Base-by-base conservation (phyloP, 1,140 invertebrate species). In the Drosophila saltans region DNA sequence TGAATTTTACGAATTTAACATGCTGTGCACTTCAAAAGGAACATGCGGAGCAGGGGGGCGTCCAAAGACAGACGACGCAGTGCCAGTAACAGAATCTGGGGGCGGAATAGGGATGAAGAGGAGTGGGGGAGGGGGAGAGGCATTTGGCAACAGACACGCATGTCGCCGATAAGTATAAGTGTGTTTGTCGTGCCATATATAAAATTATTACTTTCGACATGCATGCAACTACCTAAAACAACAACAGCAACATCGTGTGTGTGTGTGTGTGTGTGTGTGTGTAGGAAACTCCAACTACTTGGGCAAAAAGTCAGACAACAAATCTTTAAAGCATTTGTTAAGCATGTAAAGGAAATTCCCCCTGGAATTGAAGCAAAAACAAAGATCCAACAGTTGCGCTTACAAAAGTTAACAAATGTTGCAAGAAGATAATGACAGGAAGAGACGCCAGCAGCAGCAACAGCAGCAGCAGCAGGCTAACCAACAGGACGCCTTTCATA, bases 1-100 rank as follows among this genome's bases (percentile, higher is more conserved):
- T 88, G 84, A 88, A 88, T 88, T 88, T 89, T 89, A 88, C 83
- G 83, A 88, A 88, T 88, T 88, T 88, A 88, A 88, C 83, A 89
- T 88, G 84, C 84, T 88, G 84, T 89, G 83, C 83, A 88, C 83
- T 88, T 88, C 83, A 88, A 88, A 88, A 88, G 83, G 84, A 89
- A 88, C 77, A 89, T 74, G 89, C 76, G 78, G 45, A 52, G 45
- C 45, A 52, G 26, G 45, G 45, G 45, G 45, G 45, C 21, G 45
- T 36, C 33, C 33, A 36, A 36, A 36, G 33, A 36, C 45, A 10
- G 3, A 26, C 16, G 45, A 10, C 0, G 3, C 16, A 16, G 16
- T 16, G 16, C 16, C 16, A 16, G 16, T 16, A 16, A 16, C 16
- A 16, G 16, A 16, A 16, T 16, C 16, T 16, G 16, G 16, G 16